Evolutionary conservation across 2,113 vertebrate genomes (phyloP), one percentile per base, ranked within the genome.

Genomic region (Seriola quinqueradiata): DNA sequence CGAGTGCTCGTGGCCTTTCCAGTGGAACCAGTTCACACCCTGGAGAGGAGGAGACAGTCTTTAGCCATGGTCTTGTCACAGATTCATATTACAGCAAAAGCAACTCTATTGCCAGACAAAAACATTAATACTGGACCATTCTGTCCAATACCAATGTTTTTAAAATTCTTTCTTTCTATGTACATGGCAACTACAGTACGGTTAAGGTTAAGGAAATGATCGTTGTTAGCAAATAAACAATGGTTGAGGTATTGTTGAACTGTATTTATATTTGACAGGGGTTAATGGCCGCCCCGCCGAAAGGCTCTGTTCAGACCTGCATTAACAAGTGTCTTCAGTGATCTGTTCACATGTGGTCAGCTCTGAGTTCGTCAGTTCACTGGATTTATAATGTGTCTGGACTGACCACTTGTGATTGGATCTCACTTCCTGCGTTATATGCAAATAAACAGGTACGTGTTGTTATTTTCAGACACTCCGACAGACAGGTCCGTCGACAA

Each of bases 1-100:
- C 3, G 98, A 99, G 52, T 99, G 95, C 80, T 99, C 97, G 0
- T 99, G 98, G 77, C 98, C 98, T 88, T 99, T 99, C 98, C 98
- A 99, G 87, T 99, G 98, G 96, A 98, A 99, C 98, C 98, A 99
- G 95, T 99, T 99, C 21, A 99, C 95, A 0, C 98, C 98, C 98
- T 99, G 87, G 34, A 58, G 40, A 36, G 13, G 4, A 68, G 14
- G 42, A 21, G 19, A 50, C 4, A 36, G 34, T n/a, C 5, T 19
- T 52, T 13, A n/a, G 6, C 23, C 17, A 7, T 19, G 17, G 63
- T 38, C 34, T 8, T 32, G 44, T 60, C 34, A 61, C n/a, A 48
- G 13, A 38, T 19, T 23, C 4, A 23, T 11, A 48, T 61, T 17
- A 50, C 9, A 38, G 4, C 32, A 57, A 69, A 73, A 63, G 54